These are phyloP conservation scores for Pissodes strobi DNA, from an alignment of 1,140 invertebrate genomes.

Conservation along the genomic window DNA sequence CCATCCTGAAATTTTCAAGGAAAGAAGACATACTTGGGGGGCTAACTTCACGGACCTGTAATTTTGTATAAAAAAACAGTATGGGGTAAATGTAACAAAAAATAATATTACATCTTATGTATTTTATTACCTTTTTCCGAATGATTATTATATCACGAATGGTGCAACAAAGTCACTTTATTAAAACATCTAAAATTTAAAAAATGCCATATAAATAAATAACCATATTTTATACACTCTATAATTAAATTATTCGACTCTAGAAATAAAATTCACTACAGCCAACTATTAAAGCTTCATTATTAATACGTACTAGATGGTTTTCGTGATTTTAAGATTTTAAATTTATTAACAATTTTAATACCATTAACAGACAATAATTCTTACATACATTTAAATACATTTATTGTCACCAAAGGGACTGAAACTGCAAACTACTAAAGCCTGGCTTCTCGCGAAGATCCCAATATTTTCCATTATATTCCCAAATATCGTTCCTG, in stretches of 20 bases:
- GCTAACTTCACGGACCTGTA: too few relatives aligned
- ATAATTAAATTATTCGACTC: not conserved
- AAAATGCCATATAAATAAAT: not conserved
- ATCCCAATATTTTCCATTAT: slow-evolving; percentile 66
- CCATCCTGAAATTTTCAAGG: too few relatives aligned
- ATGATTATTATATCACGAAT: slow-evolving; percentile 4
- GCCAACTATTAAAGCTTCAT: slow-evolving; percentile 24
- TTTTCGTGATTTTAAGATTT: not conserved
- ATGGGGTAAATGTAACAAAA: too few relatives aligned
- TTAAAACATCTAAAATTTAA: not conserved
- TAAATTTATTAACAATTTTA: slow-evolving; percentile 13
- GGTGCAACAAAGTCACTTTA: too few relatives aligned
- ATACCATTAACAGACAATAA: slow-evolving; percentile 9
- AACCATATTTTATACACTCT: not conserved
- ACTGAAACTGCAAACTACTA: slow-evolving; percentile 60
- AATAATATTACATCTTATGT: too few relatives aligned
- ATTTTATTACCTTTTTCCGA: slow-evolving; percentile 10
- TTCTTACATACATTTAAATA: not conserved
- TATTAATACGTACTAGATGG: slow-evolving; percentile 10
- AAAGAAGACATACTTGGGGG: too few relatives aligned
- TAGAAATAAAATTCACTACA: slow-evolving; percentile 1
- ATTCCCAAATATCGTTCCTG: slow-evolving; percentile 67
- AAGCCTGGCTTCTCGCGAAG: slow-evolving; percentile 63
- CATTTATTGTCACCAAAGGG: slow-evolving; percentile 58
- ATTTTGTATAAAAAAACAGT: too few relatives aligned